Percentiles rank a stretch among this genome's conserved stretches.
phyloP scores from a whole-genome alignment of 2,797 vertebrate genomes.

The Chelmon rostratus region DNA sequence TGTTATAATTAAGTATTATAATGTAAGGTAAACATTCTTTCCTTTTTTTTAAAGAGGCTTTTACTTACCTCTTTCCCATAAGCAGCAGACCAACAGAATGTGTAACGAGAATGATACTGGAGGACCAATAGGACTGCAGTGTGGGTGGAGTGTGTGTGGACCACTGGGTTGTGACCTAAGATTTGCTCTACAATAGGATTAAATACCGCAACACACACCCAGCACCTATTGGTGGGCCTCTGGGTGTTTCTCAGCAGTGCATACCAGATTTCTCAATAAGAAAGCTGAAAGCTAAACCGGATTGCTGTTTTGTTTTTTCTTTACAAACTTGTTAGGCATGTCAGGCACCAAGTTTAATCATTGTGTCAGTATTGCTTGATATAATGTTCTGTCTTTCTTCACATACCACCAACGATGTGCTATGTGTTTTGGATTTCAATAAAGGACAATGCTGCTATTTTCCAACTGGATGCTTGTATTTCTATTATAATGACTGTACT shows the following conservation, averaged over 20 bases:
- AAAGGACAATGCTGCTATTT: slow-evolving; percentile 1
- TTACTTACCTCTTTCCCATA: neutral
- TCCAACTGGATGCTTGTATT: neutral
- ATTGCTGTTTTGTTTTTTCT: too few relatives aligned
- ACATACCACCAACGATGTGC: neutral
- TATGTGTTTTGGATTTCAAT: slow-evolving; percentile 2
- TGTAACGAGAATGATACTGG: slow-evolving; percentile 39
- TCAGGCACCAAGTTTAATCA: neutral
- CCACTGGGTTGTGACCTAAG: slow-evolving; percentile 68
- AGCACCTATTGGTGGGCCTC: slow-evolving; percentile 78
- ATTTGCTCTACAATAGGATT: slow-evolving; percentile 84
- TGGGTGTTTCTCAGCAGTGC: slow-evolving; percentile 1
- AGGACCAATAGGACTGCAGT: slow-evolving; percentile 70
- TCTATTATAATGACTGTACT: neutral
- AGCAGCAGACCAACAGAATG: slow-evolving; percentile 25
- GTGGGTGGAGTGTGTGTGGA: slow-evolving; percentile 82
- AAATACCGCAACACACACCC: slow-evolving; percentile 65
- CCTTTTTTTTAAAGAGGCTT: neutral
- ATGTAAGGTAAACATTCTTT: neutral
- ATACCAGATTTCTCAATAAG: neutral
- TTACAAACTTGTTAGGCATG: neutral
- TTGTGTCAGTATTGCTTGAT: neutral
- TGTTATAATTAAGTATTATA: too few relatives aligned
- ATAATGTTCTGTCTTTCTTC: neutral
- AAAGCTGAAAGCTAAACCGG: neutral